Base-by-base conservation (phyloP, 2,888 invertebrate genomes). In the Meiosimyza platycephala region DNA sequence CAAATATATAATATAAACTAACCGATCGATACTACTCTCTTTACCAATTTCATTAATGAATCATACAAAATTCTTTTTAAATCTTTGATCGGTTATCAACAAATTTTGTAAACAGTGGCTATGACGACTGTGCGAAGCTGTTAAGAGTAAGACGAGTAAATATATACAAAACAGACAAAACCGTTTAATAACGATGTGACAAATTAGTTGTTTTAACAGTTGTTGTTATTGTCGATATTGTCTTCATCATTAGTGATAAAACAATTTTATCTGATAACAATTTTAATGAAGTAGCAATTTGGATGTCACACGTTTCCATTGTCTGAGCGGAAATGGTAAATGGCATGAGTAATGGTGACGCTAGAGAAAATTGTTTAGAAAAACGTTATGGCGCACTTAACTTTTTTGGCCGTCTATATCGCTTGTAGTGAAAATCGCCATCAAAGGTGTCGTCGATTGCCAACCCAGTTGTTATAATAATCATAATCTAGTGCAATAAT, bases 291-390 rank as follows among this genome's bases (percentile, higher is more conserved):
- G 48, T 18, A 22, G 9, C 57, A 18, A 57, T 57, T 57, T 57
- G 15, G 22, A 57, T 51, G 64, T 51, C 64, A 51, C 51, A 22
- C 22, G 16, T 18, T 55, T 33, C 15, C 11, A 11, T 64, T 3
- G 51, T n/a, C 51, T 62, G 15, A 70, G 16, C 62, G 70, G 70
- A 70, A 70, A 60, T 52, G 22, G 33, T 18, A 63, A 70, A 54
- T 62, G 63, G 15, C 54, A 47, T 63, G 54, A 70, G 47, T 63
- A 63, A 54, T 59, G 48, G 57, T 50, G 33, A 15, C 59, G 48
- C 50, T 33, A 33, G 9, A 55, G 54, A 7, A 28, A 13, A 40
- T 6, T 9, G 15, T 50, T 28, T 15, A 50, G 51, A 52, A 9
- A 40, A 63, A 9, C 11, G 9, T 11, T 16, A 40, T 18, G 63